Percentiles rank a stretch among this genome's conserved stretches.
Evolutionary conservation across 2,113 vertebrate species (phyloP).

Genomic region (Baryphthengus martii): DNA sequence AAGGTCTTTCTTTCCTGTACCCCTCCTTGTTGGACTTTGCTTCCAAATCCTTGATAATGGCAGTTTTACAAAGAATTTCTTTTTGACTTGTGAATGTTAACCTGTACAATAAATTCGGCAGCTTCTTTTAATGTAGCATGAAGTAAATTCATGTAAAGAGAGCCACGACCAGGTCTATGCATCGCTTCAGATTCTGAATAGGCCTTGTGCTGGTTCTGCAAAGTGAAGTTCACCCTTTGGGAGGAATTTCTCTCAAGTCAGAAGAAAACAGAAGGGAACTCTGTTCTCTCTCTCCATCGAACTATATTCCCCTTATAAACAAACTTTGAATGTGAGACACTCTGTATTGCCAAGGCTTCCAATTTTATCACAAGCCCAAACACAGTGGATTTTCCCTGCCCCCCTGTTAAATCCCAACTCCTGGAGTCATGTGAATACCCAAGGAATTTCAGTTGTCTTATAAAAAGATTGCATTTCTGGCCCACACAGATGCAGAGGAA

Average conservation of each 20-base stretch:
- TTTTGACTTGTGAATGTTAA: neutral
- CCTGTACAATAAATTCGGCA: neutral
- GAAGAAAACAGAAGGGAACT: conserved; percentile 43
- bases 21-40: neutral
- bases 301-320: conserved; percentile 45
- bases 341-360: conserved; percentile 41
- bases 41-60: neutral
- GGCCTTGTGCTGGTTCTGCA: conserved; percentile 4
- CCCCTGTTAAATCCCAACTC: neutral
- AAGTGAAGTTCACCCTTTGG: conserved; percentile 18
- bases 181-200: conserved; percentile 38
- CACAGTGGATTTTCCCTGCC: neutral
- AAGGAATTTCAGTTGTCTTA: conserved; percentile 52
- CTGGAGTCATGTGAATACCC: conserved; percentile 38
- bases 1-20: neutral
- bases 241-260: conserved; percentile 37
- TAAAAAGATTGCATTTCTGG: conserved; percentile 47
- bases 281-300: conserved; percentile 26
- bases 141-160: neutral
- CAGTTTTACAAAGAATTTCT: neutral
- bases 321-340: conserved; percentile 51
- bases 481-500: conserved; percentile 53
- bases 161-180: neutral
- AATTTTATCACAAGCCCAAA: conserved; percentile 51
- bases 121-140: conserved; percentile 25